These are phyloP conservation scores for Sinohyriopsis cumingii DNA, from an alignment of 2,888 invertebrate species.

Conservation along the genomic window DNA sequence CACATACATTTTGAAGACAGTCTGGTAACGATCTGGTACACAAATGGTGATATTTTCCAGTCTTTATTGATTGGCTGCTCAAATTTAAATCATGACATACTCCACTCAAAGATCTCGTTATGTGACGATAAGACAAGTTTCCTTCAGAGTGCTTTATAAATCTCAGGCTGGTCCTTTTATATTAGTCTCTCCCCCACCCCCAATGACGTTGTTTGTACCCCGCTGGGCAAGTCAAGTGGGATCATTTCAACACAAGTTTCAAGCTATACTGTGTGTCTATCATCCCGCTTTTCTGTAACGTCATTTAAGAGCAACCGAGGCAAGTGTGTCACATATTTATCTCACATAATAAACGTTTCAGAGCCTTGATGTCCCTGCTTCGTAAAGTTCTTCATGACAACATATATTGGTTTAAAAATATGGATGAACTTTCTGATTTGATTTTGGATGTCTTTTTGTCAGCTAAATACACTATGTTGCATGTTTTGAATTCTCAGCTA, in stretches of 20 bases:
- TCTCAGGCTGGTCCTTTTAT: too few relatives aligned
- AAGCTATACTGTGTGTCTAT: background rate
- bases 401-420: background rate
- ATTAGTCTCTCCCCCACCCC: too few relatives aligned
- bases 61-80: too few relatives aligned
- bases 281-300: constrained; percentile 7
- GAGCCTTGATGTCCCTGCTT: background rate
- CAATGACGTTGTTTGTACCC: constrained; percentile 6
- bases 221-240: constrained; percentile 10
- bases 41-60: too few relatives aligned
- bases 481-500: constrained; percentile 1
- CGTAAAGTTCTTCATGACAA: background rate
- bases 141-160: too few relatives aligned
- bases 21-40: too few relatives aligned
- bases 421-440: background rate
- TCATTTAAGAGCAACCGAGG: constrained; percentile 8
- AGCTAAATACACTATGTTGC: background rate
- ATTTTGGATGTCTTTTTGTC: background rate
- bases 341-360: too few relatives aligned
- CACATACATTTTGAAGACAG: too few relatives aligned
- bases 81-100: too few relatives aligned
- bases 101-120: too few relatives aligned
- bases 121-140: too few relatives aligned
- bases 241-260: constrained; percentile 16
- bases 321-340: background rate